Conservation (phyloP, 2,113 vertebrate genomes). For the Xenopus tropicalis region DNA sequence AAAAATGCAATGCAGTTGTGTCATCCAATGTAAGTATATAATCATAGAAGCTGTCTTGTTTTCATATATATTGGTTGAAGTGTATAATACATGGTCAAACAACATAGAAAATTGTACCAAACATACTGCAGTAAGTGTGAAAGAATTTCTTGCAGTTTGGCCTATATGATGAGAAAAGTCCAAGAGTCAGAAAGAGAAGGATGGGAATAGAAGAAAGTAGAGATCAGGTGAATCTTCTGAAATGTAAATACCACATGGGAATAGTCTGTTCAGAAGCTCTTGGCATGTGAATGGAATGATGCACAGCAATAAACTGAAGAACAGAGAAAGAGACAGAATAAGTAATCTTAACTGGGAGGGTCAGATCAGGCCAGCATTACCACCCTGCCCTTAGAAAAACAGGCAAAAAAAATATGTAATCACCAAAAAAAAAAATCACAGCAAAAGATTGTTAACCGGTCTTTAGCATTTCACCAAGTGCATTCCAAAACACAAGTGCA, state of each 20-base stretch:
- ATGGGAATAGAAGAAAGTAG: slow-evolving; percentile 53
- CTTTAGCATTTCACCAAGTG: slow-evolving; percentile 1
- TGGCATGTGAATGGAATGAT: slow-evolving; percentile 80
- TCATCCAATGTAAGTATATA: too few species aligned
- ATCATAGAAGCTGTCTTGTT: too few species aligned
- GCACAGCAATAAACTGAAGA: slow-evolving; percentile 90
- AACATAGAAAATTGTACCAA: too few species aligned
- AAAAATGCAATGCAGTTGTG: too few species aligned
- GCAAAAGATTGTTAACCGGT: slow-evolving; percentile 26
- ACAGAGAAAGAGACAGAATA: slow-evolving; percentile 54
- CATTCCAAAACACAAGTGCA: slow-evolving; percentile 22
- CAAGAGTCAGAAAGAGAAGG: slow-evolving; percentile 48
- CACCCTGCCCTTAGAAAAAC: slow-evolving; percentile 25
- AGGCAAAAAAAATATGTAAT: slow-evolving; percentile 23
- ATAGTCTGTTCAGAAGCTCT: slow-evolving; percentile 69
- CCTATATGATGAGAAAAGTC: slow-evolving; percentile 21
- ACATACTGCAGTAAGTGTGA: too few species aligned
- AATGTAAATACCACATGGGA: slow-evolving; percentile 55
- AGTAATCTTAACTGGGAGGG: slow-evolving; percentile 23
- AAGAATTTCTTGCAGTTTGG: too few species aligned
- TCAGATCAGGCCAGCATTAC: slow-evolving; percentile 24
- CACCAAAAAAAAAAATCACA: slow-evolving; percentile 18
- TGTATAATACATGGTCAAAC: too few species aligned
- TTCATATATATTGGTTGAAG: too few species aligned
- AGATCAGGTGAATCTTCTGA: slow-evolving; percentile 55